These are phyloP conservation scores for Scylla paramamosain DNA, from an alignment of 1,140 invertebrate genomes.

Conservation along the genomic window DNA sequence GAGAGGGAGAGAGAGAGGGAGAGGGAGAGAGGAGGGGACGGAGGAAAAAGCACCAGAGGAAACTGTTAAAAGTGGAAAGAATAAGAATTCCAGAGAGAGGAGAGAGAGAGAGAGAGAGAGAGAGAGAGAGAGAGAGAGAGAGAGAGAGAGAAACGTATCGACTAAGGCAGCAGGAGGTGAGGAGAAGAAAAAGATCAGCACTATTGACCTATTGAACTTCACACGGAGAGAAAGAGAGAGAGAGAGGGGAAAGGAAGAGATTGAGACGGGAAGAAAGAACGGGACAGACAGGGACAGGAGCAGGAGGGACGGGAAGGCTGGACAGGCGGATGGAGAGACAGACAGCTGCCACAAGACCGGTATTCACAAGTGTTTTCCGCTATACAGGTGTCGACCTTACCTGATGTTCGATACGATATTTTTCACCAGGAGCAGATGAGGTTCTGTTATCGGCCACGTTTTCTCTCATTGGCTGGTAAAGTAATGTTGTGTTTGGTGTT, in stretches of 20 bases:
- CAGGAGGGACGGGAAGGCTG: neutral
- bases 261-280: neutral
- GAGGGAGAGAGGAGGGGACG: neutral
- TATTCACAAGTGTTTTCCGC: no score
- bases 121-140: constrained; percentile 42
- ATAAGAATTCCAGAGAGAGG: neutral
- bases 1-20: constrained; percentile 37
- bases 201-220: no score
- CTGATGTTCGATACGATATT: no score
- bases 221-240: neutral
- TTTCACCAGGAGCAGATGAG: no score
- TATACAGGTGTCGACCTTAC: no score
- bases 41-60: neutral
- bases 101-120: no score
- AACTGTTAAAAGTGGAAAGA: neutral
- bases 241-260: neutral
- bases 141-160: constrained; percentile 7
- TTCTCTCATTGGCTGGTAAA: no score
- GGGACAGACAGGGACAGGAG: neutral
- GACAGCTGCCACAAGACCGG: neutral
- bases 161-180: neutral
- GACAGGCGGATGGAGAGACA: neutral
- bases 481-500: no score
- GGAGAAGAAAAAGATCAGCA: neutral
- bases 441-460: no score